Evolutionary conservation across 2,888 invertebrate species (phyloP).

Genomic region (Syritta pipiens): DNA sequence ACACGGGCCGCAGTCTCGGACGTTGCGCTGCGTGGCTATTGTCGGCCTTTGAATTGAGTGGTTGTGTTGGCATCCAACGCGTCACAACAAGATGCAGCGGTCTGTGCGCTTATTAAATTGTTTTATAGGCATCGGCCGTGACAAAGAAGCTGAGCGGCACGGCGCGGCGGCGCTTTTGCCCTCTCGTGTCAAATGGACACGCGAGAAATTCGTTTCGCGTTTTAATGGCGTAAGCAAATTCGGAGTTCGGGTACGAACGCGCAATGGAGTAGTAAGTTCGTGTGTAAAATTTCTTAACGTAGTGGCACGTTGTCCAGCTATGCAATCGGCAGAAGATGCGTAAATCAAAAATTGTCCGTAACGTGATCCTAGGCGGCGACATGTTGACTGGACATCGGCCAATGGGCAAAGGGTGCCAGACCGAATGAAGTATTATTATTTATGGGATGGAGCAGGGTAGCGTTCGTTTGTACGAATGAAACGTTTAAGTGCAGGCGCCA

Average conservation of each 20-base stretch:
- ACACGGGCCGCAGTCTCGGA: constrained; percentile 13
- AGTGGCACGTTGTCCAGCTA: constrained; percentile 26
- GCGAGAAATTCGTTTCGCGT: constrained; percentile 46
- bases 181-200: constrained; percentile 36
- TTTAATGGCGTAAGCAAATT: constrained; percentile 54
- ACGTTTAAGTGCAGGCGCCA: too few relatives aligned
- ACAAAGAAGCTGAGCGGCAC: constrained; percentile 6
- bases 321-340: constrained; percentile 29
- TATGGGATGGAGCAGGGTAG: too few relatives aligned
- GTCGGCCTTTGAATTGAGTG: constrained; percentile 53
- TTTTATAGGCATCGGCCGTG: constrained; percentile 24
- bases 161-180: neutral
- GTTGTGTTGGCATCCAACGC: constrained; percentile 21
- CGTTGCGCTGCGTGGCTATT: constrained; percentile 8
- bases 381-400: constrained; percentile 7
- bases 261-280: too few relatives aligned
- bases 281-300: constrained; percentile 36
- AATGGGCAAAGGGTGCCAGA: too few relatives aligned
- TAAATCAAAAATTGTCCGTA: constrained; percentile 43
- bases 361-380: neutral
- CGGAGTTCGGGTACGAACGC: constrained; percentile 10
- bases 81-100: neutral
- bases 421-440: too few relatives aligned
- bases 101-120: constrained; percentile 46
- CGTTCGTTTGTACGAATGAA: too few relatives aligned